Conservation (phyloP, 2,113 vertebrate genomes). For the Geococcyx californianus region DNA sequence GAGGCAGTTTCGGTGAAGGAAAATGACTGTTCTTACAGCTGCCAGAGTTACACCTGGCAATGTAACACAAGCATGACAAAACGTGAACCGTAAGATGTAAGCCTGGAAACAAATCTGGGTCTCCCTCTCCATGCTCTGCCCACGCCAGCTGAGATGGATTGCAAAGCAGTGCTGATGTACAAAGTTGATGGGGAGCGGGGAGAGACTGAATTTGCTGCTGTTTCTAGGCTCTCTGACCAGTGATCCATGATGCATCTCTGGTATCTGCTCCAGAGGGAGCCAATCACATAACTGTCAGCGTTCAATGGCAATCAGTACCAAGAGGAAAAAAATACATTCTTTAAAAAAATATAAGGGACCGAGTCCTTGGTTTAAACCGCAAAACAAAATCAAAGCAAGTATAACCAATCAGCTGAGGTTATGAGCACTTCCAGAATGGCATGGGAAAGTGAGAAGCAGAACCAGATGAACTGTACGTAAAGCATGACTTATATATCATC, state of each 20-base stretch:
- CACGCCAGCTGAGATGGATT: not conserved
- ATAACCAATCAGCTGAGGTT: not conserved
- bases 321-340: conserved; percentile 29
- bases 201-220: conserved; percentile 5
- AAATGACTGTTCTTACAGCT: conserved; percentile 56
- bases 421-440: not conserved
- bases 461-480: not conserved
- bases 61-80: conserved; percentile 29
- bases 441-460: not conserved
- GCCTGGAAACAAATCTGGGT: not conserved
- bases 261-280: conserved; percentile 54
- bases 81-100: not conserved
- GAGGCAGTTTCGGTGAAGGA: conserved; percentile 1
- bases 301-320: conserved; percentile 56
- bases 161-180: not conserved
- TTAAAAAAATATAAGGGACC: not conserved
- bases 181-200: not conserved
- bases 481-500: not conserved
- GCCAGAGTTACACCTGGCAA: conserved; percentile 52
- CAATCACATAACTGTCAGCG: conserved; percentile 49
- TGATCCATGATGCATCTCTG: conserved; percentile 44
- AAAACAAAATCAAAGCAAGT: conserved; percentile 37
- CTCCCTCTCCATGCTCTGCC: not conserved
- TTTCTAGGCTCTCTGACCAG: conserved; percentile 18
- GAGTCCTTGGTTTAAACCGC: not conserved